Evolutionary conservation across 2,797 vertebrate genomes (phyloP), one percentile per base, ranked within the genome.

Genomic region (Odontamblyopus rebecca): DNA sequence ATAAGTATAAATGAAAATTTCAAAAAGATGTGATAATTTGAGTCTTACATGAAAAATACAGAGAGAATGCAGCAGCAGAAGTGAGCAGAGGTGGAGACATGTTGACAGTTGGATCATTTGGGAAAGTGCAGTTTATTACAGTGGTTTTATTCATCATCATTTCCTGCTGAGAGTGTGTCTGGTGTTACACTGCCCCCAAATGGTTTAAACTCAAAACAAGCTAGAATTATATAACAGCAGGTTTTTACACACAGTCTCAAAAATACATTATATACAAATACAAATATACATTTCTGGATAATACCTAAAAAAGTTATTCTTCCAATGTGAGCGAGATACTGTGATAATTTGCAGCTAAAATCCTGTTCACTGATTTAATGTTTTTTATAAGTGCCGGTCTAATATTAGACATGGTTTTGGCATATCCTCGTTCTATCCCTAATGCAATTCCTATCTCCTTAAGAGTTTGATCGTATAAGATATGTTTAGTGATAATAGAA

Each of bases 121-220:
- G 61, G 67, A 64, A 16, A 23, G 30, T 16, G n/a, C 35, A 23
- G 61, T 26, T 11, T n/a, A 50, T 69, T 7, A 65, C 19, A 26
- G 60, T 63, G 3, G 13, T 23, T 70, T 48, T 0, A 61, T 32
- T 61, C 15, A 48, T 64, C 29, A 69, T 26, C 23, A 48, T 32
- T 11, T 53, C 15, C 19, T 62, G 41, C 51, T 11, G 62, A 30
- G 51, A 29, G 4, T 41, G 19, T 59, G 48, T 74, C 5, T 35
- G 23, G 83, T 74, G 68, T 73, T 85, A 32, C 82, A 78, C 27
- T 77, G 76, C 87, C 87, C 75, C 66, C 85, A 85, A 2, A 76
- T 75, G 87, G 82, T 41, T 26, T 41, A 41, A 54, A 6, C 32
- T 68, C 35, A 64, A 70, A 50, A 70, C 53, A 6, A 61, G 54